Evolutionary conservation across 2,888 invertebrate genomes (phyloP).

Genomic region (Smittia sp.): DNA sequence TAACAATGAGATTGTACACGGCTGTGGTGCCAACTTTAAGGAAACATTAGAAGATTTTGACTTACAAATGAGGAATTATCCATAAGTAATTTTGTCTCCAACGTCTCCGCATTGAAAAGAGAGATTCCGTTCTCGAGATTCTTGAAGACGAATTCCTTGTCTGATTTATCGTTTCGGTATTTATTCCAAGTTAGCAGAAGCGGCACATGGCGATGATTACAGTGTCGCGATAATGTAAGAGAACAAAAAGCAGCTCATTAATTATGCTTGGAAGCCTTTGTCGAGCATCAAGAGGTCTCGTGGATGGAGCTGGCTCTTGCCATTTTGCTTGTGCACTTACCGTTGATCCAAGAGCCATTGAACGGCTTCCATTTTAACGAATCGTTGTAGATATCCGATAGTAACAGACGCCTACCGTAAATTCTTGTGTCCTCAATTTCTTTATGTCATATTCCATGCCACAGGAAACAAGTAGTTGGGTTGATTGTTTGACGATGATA

Average conservation of each 20-base stretch:
- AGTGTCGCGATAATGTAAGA: background rate
- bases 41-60: constrained; percentile 46
- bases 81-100: constrained; percentile 71
- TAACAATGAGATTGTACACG: no score
- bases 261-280: background rate
- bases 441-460: constrained; percentile 21
- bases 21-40: no score
- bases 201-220: background rate
- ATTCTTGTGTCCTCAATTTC: constrained; percentile 63
- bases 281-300: background rate
- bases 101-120: constrained; percentile 72
- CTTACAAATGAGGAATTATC: constrained; percentile 81
- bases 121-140: constrained; percentile 76
- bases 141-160: constrained; percentile 72
- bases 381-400: constrained; percentile 64
- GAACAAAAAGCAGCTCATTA: background rate
- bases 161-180: constrained; percentile 52
- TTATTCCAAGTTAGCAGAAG: constrained; percentile 12
- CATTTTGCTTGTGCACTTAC: constrained; percentile 51
- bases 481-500: no score
- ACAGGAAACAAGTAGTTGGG: background rate
- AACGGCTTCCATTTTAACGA: constrained; percentile 62
- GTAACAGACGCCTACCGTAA: constrained; percentile 64
- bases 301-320: background rate
- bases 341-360: constrained; percentile 75